phyloP scores from a whole-genome alignment of 2,888 invertebrate genomes.

The Aphodius granarius region DNA sequence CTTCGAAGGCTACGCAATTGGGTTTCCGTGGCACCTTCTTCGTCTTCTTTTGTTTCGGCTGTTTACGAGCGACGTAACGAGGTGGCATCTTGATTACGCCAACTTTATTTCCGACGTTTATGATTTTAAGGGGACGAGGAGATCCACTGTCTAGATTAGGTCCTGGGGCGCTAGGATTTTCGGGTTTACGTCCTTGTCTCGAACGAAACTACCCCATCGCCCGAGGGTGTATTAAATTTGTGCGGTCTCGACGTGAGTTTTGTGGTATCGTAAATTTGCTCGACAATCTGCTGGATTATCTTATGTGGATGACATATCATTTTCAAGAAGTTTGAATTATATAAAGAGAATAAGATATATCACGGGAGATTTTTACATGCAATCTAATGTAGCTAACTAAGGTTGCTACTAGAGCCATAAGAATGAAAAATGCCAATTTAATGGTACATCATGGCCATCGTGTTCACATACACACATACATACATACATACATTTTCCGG shows the following conservation, averaged over 20 bases:
- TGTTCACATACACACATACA: too few species aligned
- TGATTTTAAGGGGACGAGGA: not conserved
- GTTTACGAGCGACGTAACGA: constrained; percentile 9
- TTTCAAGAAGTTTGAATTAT: not conserved
- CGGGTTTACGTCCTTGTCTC: not conserved
- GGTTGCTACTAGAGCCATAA: too few species aligned
- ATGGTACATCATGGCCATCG: too few species aligned
- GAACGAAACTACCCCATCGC: not conserved
- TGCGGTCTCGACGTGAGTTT: not conserved
- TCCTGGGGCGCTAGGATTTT: not conserved
- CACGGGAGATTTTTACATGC: not conserved
- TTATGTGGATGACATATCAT: not conserved
- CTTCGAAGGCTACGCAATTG: not conserved
- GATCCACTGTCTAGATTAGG: not conserved
- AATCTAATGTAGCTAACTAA: too few species aligned
- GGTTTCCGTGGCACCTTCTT: not conserved
- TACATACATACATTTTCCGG: too few species aligned
- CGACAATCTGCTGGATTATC: not conserved
- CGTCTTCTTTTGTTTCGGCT: not conserved
- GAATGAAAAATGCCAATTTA: too few species aligned
- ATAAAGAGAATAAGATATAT: not conserved
- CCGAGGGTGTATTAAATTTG: not conserved
- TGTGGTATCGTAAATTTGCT: not conserved
- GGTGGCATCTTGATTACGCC: constrained; percentile 15
- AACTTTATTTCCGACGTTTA: constrained; percentile 9